phyloP scores from a whole-genome alignment of 2,113 vertebrate species.

The Eurypyga helias region DNA sequence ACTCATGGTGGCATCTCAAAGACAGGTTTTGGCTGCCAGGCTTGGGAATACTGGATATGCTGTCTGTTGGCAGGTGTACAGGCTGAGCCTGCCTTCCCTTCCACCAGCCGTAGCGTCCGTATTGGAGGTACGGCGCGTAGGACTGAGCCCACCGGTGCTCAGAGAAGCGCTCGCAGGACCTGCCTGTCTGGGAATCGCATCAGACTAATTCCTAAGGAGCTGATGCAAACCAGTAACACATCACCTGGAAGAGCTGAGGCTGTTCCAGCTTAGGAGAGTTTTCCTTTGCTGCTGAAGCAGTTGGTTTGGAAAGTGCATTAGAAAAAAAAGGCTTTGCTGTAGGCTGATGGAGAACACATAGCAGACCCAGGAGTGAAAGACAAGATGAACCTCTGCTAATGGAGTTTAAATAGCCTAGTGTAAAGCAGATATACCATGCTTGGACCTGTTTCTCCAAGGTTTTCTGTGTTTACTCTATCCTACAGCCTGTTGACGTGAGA shows the following conservation, averaged over 20 bases:
- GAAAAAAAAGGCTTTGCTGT: neutral
- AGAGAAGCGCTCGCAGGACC: fast-evolving
- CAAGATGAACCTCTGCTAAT: constrained; percentile 31
- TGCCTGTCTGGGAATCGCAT: neutral
- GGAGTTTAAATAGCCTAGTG: constrained; percentile 43
- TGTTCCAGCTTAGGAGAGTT: neutral
- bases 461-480: constrained; percentile 32
- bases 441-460: neutral
- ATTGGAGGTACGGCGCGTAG: neutral
- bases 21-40: neutral
- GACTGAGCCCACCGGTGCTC: neutral
- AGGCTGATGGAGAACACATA: neutral
- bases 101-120: neutral
- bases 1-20: neutral
- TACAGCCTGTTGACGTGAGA: constrained; percentile 44
- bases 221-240: neutral
- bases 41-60: neutral
- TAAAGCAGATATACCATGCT: neutral
- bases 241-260: neutral
- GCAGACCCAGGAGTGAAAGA: constrained; percentile 14
- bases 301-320: neutral
- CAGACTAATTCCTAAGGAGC: neutral
- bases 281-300: neutral
- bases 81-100: neutral
- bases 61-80: neutral